These are phyloP conservation scores for Trachymyrmex cornetzi DNA, from an alignment of 1,140 invertebrate genomes.

Conservation along the genomic window DNA sequence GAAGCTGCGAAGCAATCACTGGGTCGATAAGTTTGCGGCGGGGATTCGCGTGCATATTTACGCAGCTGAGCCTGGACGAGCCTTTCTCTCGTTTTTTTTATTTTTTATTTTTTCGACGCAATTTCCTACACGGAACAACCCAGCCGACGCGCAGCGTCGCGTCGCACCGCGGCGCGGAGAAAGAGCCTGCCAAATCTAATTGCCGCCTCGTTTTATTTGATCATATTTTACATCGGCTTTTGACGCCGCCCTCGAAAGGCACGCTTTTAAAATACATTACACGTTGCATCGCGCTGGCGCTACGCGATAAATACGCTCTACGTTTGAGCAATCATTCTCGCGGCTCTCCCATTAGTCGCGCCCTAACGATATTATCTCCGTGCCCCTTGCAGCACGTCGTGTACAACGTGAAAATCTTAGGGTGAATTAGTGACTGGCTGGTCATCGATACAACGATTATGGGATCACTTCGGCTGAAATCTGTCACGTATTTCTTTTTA, in stretches of 20 bases:
- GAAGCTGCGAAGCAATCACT: constrained; percentile 17
- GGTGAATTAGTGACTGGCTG: constrained; percentile 33
- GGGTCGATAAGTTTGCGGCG: constrained; percentile 42
- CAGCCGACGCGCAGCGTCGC: constrained; percentile 40
- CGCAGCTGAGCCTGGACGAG: constrained; percentile 15
- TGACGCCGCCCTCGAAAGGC: constrained; percentile 77
- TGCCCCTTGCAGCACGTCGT: constrained; percentile 47
- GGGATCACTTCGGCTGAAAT: background rate
- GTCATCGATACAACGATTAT: constrained; percentile 52
- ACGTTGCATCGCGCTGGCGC: constrained; percentile 65
- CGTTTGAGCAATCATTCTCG: constrained; percentile 78
- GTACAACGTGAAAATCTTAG: constrained; percentile 49
- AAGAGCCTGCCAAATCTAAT: constrained; percentile 77
- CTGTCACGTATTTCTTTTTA: background rate
- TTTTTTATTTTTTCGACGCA: constrained; percentile 51
- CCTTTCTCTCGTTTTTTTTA: background rate
- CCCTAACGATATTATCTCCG: constrained; percentile 73
- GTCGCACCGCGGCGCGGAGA: constrained; percentile 67
- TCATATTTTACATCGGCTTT: constrained; percentile 79
- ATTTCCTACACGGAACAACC: constrained; percentile 68
- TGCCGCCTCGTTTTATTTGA: constrained; percentile 76
- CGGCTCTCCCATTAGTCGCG: constrained; percentile 76
- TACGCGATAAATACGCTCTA: constrained; percentile 75
- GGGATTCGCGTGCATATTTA: constrained; percentile 36
- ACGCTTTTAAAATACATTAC: constrained; percentile 79